Percentiles rank a stretch among this genome's conserved stretches.
These are phyloP conservation scores for Misgurnus anguillicaudatus DNA, from an alignment of 2,113 vertebrate genomes.

Conservation along the genomic window DNA sequence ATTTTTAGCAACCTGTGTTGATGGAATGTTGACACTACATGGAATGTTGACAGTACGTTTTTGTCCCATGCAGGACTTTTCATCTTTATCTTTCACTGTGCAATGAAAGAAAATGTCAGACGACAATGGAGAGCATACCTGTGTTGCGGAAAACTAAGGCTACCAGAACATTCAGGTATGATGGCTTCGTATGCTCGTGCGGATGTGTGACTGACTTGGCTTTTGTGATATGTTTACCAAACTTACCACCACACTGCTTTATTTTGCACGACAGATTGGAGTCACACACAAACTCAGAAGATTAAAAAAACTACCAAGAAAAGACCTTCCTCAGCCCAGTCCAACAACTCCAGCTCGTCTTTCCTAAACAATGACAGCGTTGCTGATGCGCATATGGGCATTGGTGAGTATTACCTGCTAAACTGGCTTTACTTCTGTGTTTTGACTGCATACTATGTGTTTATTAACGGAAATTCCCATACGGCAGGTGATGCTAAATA, in stretches of 20 bases:
- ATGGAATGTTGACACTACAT: background rate
- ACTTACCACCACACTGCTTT: background rate
- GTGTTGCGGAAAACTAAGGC: conserved; percentile 88
- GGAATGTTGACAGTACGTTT: background rate
- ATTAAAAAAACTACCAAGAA: conserved; percentile 57
- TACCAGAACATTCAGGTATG: conserved; percentile 88
- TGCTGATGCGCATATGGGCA: conserved; percentile 49
- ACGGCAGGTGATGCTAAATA: background rate
- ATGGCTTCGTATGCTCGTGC: background rate
- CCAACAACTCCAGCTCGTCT: conserved; percentile 57
- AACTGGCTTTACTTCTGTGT: background rate
- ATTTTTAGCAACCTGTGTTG: conserved; percentile 3
- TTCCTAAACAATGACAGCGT: conserved; percentile 60
- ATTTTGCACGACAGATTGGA: conserved; percentile 71
- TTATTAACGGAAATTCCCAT: background rate
- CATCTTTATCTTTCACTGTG: conserved; percentile 95
- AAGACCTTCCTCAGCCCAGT: conserved; percentile 58
- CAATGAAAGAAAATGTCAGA: conserved; percentile 89
- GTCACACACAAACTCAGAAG: conserved; percentile 74
- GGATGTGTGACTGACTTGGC: background rate
- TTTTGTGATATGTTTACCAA: background rate
- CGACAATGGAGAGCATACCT: conserved; percentile 91
- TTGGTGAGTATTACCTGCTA: conserved; percentile 55
- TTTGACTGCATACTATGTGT: background rate
- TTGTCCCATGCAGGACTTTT: conserved; percentile 83